Evolutionary conservation across 2,113 vertebrate species (phyloP), one percentile per base, ranked within the genome.

Genomic region (Urocitellus parryii): DNA sequence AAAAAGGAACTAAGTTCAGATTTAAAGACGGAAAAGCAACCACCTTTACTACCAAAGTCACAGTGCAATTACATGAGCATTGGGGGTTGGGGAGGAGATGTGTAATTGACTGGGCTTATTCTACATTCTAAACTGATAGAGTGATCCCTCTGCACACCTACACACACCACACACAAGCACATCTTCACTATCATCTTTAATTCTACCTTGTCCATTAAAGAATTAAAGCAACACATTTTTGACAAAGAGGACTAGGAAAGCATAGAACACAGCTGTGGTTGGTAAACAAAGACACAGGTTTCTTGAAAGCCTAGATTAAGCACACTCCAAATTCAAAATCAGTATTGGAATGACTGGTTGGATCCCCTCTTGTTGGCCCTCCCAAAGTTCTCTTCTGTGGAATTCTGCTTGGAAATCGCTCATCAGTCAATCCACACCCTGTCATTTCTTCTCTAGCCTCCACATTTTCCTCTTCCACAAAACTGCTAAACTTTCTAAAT

Each of bases 11-110:
- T 87, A 29, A 93, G n/a, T 73, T 91, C 18, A 85, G 42, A 87
- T 86, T 95, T 90, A 90, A 94, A 89, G 73, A 83, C 48, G 78
- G 63, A 63, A 93, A 79, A 70, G 48, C 29, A 80, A 77, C 91
- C 18, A 82, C 74, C 34, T 93, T 91, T 93, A 76, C 39, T 77
- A 91, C 9, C 78, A 39, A 97, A 96, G 58, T 72, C n/a, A 63
- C 92, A 94, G 78, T n/a, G 22, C 34, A 94, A 58, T 87, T 89
- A 86, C 24, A 24, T 29, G 48, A 11, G 29, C 37, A 88, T 88
- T 45, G 63, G 65, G 39, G 39, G 14, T 14, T 14, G 20, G 25
- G 37, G 4, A 4, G n/a, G 22, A 13, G n/a, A 68, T 16, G 6
- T 53, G 63, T 27, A 95, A 88, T 27, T 39, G 20, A 58, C 63